Evolutionary conservation across 1,140 invertebrate species (phyloP).

Genomic region (Tenebrio molitor): DNA sequence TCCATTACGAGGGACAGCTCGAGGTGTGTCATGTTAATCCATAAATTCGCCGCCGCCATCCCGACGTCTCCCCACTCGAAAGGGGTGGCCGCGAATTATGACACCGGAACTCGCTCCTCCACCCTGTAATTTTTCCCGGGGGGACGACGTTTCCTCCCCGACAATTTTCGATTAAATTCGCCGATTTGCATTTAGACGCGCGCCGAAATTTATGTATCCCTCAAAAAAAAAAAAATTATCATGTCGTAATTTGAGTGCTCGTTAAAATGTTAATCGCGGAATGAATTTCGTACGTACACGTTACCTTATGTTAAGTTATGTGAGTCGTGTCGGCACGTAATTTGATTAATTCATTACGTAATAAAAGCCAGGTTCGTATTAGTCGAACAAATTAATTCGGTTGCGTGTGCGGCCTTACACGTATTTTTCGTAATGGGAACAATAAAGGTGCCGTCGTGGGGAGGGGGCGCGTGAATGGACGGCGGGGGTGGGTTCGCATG

Average conservation of each 20-base stretch:
- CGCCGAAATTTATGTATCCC: not conserved
- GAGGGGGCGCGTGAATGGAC: too few species aligned
- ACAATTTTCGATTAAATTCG: not conserved
- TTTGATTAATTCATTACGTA: constrained; percentile 11
- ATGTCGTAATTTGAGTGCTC: not conserved
- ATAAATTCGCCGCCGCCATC: too few species aligned
- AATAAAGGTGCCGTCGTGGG: not conserved
- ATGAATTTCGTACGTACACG: too few species aligned
- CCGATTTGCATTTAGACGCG: not conserved
- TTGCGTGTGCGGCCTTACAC: not conserved
- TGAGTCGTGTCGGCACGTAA: constrained; percentile 2
- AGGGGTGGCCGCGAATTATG: too few species aligned
- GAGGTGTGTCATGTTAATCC: too few species aligned
- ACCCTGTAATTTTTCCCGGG: not conserved
- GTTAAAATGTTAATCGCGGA: not conserved
- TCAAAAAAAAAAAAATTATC: not conserved
- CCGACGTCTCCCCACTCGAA: too few species aligned
- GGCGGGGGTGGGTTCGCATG: too few species aligned
- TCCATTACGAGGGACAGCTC: too few species aligned
- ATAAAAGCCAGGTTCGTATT: not conserved
- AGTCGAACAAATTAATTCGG: constrained; percentile 4
- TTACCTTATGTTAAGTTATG: not conserved
- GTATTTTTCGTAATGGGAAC: not conserved
- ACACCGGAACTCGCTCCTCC: too few species aligned
- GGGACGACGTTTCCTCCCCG: not conserved